phyloP scores from a whole-genome alignment of 1,140 invertebrate genomes.

The Dendrolimus punctatus region DNA sequence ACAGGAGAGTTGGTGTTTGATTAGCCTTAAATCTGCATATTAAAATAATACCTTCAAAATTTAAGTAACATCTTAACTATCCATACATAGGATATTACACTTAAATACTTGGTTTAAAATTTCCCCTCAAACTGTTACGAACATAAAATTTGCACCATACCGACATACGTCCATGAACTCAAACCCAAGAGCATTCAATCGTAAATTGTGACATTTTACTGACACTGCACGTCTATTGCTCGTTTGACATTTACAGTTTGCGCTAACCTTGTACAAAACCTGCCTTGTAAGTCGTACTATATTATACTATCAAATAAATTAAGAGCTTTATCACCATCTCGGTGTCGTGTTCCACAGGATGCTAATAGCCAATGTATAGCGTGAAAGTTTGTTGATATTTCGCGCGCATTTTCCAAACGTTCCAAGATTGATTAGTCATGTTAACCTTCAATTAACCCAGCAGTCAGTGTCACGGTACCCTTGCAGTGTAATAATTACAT shows the following conservation, averaged over 20 bases:
- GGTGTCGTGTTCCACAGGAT: too few species aligned
- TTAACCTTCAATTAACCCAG: constrained; percentile 28
- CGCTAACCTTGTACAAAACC: constrained; percentile 33
- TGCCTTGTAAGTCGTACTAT: constrained; percentile 16
- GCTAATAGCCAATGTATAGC: neutral
- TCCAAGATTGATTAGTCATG: constrained; percentile 16
- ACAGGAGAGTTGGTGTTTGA: too few species aligned
- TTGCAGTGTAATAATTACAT: constrained; percentile 30
- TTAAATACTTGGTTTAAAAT: too few species aligned
- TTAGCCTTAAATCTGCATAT: too few species aligned
- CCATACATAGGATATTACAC: too few species aligned
- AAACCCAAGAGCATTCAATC: constrained; percentile 40
- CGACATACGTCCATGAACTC: constrained; percentile 39
- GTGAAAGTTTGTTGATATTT: constrained; percentile 2
- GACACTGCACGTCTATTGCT: constrained; percentile 47
- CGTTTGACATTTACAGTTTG: constrained; percentile 42
- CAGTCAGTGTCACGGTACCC: constrained; percentile 26
- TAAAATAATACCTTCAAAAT: too few species aligned
- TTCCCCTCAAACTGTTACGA: neutral
- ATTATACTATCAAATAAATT: constrained; percentile 22
- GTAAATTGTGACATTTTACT: constrained; percentile 62
- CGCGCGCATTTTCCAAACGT: constrained; percentile 5
- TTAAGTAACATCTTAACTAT: too few species aligned
- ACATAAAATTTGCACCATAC: neutral
- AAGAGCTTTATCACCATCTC: constrained; percentile 18